Base-by-base conservation (phyloP, 1,140 invertebrate species). In the Aphis gossypii region DNA sequence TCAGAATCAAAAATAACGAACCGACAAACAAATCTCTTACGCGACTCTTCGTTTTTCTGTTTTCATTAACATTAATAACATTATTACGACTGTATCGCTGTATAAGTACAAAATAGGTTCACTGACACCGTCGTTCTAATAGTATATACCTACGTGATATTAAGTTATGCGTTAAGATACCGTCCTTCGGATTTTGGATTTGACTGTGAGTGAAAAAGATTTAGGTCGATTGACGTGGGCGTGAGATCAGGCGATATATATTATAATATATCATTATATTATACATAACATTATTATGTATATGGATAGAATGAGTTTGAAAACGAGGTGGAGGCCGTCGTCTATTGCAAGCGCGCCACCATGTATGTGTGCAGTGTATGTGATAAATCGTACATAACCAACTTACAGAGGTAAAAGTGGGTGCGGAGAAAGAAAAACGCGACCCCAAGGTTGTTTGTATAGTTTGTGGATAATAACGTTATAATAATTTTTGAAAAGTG, bases 311-410 rank as follows among this genome's bases (percentile, higher is more conserved):
- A 30, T 48, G 83, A 8, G 83, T n/a, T 87, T 25, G 25, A n/a
- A 87, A 88, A 88, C 46, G 46, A 88, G 86, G 86, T 88, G 86
- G 86, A 88, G 86, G 86, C 86, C 86, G 30, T 23, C 86, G 86
- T 88, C 86, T 88, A 48, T 48, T 18, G n/a, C 11, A 25, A 25
- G 35, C n/a, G 46, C 14, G 11, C 30, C 25, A 7, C 30, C 38
- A 14, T 38, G 0, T 82, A 6, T 82, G n/a, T 20, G n/a, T 82
- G n/a, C 38, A 41, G 38, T 38, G 76, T 21, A n/a, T 38, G 21
- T 21, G 3, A 38, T 83, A 7, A 83, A 21, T 83, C 23, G 35
- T 9, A 83, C 21, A 8, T 41, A 9, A 7, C 21, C 82, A 3
- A 83, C 82, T 35, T 83, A 8, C 82, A 83, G 38, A 76, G 60